Conservation (phyloP, 2,888 invertebrate species). For the Loripinus fragilis region DNA sequence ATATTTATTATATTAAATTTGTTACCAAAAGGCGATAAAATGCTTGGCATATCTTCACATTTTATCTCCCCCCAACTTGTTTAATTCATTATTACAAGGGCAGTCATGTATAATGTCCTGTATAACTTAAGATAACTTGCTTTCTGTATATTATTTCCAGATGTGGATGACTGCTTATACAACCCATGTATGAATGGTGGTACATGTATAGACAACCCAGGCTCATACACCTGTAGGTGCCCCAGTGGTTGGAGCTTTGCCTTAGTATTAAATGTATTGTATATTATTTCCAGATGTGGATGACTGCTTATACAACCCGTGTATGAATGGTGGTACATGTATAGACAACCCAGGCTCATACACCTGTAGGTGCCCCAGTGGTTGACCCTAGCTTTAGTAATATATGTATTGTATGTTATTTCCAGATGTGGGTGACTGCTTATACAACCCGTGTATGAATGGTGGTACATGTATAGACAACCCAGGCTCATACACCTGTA, state of each 20-base stretch:
- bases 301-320: conserved; percentile 54
- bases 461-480: conserved; percentile 56
- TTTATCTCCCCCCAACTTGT: no score
- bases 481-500: conserved; percentile 50
- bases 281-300: conserved; percentile 47
- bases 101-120: no score
- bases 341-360: conserved; percentile 63
- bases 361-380: conserved; percentile 59
- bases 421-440: conserved; percentile 60
- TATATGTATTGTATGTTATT: no score
- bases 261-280: no score
- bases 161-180: conserved; percentile 54
- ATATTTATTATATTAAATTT: no score
- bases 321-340: conserved; percentile 64
- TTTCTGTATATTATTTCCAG: no score
- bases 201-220: conserved; percentile 50
- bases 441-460: conserved; percentile 50
- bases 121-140: no score
- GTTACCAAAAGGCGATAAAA: no score
- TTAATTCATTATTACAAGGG: no score
- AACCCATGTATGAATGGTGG: conserved; percentile 58
- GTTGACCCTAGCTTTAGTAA: conserved; percentile 32
- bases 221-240: conserved; percentile 54
- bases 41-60: no score
- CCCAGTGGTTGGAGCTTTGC: conserved; percentile 46